phyloP scores from a whole-genome alignment of 2,797 vertebrate genomes.

The Pelobates cultripes region DNA sequence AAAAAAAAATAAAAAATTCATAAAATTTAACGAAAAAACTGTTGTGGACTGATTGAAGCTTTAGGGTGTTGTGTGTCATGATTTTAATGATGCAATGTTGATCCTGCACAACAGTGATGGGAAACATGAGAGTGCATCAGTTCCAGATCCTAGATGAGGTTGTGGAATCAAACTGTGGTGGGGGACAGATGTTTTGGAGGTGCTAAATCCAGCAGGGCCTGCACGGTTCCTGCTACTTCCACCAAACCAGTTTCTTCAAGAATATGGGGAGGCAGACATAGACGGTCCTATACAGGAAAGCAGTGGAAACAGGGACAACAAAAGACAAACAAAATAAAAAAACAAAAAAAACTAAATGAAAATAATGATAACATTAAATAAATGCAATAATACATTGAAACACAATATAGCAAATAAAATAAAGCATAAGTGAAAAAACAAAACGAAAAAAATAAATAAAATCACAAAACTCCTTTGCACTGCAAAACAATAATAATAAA shows the following conservation, averaged over 20 bases:
- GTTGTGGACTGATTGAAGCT: constrained; percentile 5
- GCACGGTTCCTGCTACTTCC: constrained; percentile 90
- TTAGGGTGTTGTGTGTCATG: not conserved
- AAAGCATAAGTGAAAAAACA: constrained; percentile 53
- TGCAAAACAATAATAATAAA: not conserved
- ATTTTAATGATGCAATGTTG: constrained; percentile 3
- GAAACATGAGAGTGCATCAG: constrained; percentile 5
- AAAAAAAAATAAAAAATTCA: not conserved
- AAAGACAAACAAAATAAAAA: constrained; percentile 69
- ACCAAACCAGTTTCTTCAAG: constrained; percentile 95
- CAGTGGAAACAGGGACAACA: constrained; percentile 67
- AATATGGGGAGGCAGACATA: constrained; percentile 98
- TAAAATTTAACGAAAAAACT: constrained; percentile 23
- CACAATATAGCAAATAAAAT: constrained; percentile 56
- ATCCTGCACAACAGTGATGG: constrained; percentile 14
- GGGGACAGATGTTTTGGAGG: constrained; percentile 79
- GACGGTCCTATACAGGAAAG: constrained; percentile 77
- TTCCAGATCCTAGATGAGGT: constrained; percentile 57
- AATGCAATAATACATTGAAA: constrained; percentile 62
- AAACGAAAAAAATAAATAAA: constrained; percentile 46
- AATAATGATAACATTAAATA: no score
- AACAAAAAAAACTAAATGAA: constrained; percentile 67
- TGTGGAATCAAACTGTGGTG: constrained; percentile 71
- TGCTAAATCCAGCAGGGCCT: constrained; percentile 89
- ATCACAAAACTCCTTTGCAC: not conserved